Evolutionary conservation across 2,888 invertebrate species (phyloP).

Genomic region (Agapetus fuscipes): DNA sequence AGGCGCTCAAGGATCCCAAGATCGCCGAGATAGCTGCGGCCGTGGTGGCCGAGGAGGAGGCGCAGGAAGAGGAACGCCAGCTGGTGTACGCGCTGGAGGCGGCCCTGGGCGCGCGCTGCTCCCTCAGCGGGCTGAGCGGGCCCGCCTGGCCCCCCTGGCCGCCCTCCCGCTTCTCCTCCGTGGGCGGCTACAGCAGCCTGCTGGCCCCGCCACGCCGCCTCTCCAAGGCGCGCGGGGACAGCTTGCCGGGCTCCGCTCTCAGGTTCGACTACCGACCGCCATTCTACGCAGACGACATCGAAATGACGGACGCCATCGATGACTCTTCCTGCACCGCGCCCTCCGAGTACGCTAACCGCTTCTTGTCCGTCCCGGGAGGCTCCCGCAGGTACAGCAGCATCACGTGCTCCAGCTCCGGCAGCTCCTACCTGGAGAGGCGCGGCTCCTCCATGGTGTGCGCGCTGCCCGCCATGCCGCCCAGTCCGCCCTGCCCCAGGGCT

Average conservation of each 20-base stretch:
- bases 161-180: slow-evolving; percentile 43
- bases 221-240: slow-evolving; percentile 47
- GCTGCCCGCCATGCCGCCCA: slow-evolving; percentile 49
- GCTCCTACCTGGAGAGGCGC: slow-evolving; percentile 72
- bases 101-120: slow-evolving; percentile 42
- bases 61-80: slow-evolving; percentile 62
- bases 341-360: slow-evolving; percentile 30
- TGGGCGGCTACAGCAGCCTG: slow-evolving; percentile 62
- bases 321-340: slow-evolving; percentile 29
- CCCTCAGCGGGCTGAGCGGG: slow-evolving; percentile 57
- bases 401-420: slow-evolving; percentile 77
- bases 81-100: slow-evolving; percentile 66
- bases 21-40: slow-evolving; percentile 71
- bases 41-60: slow-evolving; percentile 58
- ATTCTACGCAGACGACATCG: slow-evolving; percentile 30
- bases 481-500: slow-evolving; percentile 13
- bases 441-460: slow-evolving; percentile 72
- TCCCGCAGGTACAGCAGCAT: slow-evolving; percentile 66
- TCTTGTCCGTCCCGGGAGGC: slow-evolving; percentile 34
- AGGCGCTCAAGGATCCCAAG: slow-evolving; percentile 68
- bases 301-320: slow-evolving; percentile 41
- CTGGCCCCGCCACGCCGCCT: slow-evolving; percentile 59
- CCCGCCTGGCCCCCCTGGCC: slow-evolving; percentile 30
- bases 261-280: slow-evolving; percentile 31
- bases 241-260: slow-evolving; percentile 49